These are phyloP conservation scores for Loripinus fragilis DNA, from an alignment of 2,888 invertebrate species.

Conservation along the genomic window DNA sequence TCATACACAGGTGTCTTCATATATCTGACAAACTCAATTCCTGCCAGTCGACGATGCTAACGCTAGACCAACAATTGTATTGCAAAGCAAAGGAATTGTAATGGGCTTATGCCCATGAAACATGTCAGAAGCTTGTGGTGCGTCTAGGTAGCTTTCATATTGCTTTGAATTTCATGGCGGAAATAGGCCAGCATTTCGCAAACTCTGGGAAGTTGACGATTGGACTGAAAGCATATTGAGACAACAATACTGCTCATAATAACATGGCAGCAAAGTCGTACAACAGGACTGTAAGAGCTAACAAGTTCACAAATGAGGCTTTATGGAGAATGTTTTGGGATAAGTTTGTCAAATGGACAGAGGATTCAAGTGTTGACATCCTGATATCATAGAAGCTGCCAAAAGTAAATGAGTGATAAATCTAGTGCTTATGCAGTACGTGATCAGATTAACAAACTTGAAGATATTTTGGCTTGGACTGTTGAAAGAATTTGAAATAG, in stretches of 20 bases:
- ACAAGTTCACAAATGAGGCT: background rate
- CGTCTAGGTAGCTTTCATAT: background rate
- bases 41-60: constrained; percentile 8
- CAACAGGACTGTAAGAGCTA: constrained; percentile 26
- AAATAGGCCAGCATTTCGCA: constrained; percentile 10
- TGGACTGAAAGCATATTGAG: constrained; percentile 18
- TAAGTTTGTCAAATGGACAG: background rate
- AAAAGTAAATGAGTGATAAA: background rate
- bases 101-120: background rate
- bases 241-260: constrained; percentile 26
- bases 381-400: background rate
- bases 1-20: background rate
- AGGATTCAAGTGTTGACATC: background rate
- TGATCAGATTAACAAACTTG: background rate
- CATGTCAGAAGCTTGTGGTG: background rate
- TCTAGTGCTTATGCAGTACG: background rate
- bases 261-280: constrained; percentile 34
- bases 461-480: background rate
- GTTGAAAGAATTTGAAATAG: background rate
- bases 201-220: background rate
- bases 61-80: constrained; percentile 11
- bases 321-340: background rate
- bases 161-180: constrained; percentile 6
- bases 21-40: constrained; percentile 13
- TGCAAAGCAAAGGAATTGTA: constrained; percentile 12